phyloP scores from a whole-genome alignment of 2,113 vertebrate genomes.

The Channa maculata region DNA sequence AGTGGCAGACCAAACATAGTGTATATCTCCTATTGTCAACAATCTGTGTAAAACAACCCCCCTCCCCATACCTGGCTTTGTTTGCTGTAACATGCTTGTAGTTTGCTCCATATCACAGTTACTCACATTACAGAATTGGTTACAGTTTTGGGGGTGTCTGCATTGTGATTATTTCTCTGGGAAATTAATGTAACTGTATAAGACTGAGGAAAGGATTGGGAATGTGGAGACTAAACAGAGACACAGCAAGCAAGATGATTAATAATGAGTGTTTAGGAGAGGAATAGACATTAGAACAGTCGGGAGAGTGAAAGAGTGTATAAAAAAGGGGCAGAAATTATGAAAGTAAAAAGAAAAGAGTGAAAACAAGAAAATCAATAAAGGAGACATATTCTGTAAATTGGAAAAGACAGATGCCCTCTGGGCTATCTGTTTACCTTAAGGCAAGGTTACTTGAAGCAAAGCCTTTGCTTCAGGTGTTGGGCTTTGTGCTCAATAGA shows the following conservation, averaged over 20 bases:
- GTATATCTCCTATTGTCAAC: conserved; percentile 7
- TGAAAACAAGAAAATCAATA: not conserved
- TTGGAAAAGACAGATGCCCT: conserved; percentile 6
- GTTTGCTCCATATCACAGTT: conserved; percentile 30
- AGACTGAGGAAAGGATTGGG: not conserved
- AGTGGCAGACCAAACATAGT: conserved; percentile 30
- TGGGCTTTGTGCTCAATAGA: not conserved
- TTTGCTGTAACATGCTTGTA: conserved; percentile 45
- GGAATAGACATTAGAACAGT: not conserved
- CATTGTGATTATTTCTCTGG: conserved; percentile 26
- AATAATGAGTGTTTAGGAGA: not conserved
- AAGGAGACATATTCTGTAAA: conserved; percentile 12
- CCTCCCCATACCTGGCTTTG: conserved; percentile 23
- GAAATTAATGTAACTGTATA: conserved; percentile 28
- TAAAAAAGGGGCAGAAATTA: not conserved
- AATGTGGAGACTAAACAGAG: not conserved
- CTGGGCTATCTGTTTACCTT: not conserved
- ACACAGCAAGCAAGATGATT: not conserved
- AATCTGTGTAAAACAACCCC: not conserved
- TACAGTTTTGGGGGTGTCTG: conserved; percentile 5
- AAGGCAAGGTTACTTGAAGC: conserved; percentile 6
- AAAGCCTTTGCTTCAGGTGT: not conserved
- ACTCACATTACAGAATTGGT: not conserved
- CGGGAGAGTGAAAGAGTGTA: not conserved
- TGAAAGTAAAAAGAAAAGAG: not conserved